These are phyloP conservation scores for Apis florea DNA, from an alignment of 1,140 invertebrate genomes.

Conservation along the genomic window DNA sequence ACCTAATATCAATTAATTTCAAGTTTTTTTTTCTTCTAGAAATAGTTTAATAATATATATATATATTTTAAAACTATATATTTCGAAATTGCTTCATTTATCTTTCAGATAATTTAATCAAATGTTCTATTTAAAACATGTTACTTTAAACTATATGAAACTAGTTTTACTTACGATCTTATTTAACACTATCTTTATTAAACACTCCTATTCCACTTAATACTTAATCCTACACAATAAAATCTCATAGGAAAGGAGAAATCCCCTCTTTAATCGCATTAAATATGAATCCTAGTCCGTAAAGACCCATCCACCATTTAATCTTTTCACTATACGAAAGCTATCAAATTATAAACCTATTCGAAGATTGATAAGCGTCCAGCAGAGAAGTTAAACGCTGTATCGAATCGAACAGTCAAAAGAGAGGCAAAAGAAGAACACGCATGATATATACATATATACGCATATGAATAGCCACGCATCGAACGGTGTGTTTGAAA, in stretches of 20 bases:
- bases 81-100: no score
- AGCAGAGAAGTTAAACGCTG: background rate
- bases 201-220: no score
- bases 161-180: no score
- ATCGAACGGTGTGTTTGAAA: constrained; percentile 10
- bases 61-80: no score
- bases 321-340: background rate
- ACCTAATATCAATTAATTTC: no score
- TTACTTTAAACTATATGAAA: no score
- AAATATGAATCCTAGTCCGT: background rate
- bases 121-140: no score
- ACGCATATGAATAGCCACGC: background rate
- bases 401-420: background rate
- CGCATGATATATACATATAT: background rate
- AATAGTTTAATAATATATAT: no score
- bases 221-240: background rate
- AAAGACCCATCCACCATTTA: background rate
- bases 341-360: background rate
- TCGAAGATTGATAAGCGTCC: constrained; percentile 3
- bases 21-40: no score
- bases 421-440: background rate
- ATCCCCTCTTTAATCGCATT: background rate
- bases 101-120: no score
- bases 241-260: background rate
- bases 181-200: no score